Conservation (phyloP, 2,888 invertebrate genomes). For the Hipparchia sbordonii region DNA sequence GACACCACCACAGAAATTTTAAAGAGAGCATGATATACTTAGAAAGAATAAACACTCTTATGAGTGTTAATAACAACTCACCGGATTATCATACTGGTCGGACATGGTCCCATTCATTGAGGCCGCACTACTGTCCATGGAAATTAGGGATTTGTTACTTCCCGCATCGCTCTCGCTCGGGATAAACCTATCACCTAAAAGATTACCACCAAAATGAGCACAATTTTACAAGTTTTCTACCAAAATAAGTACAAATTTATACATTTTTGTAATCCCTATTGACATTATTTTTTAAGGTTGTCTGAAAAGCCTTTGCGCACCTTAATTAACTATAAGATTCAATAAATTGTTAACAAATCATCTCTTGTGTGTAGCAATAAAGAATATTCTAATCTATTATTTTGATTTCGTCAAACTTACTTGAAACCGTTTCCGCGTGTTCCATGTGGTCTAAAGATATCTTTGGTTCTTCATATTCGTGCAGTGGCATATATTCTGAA, state of each 20-base stretch:
- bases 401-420: conserved; percentile 51
- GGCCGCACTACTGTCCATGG: conserved; percentile 63
- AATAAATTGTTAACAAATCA: too few species aligned
- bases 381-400: too few species aligned
- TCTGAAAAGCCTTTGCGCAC: too few species aligned
- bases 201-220: conserved; percentile 7
- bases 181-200: conserved; percentile 66
- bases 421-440: conserved; percentile 69
- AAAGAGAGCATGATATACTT: too few species aligned
- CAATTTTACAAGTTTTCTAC: neutral
- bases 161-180: conserved; percentile 74
- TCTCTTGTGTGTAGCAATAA: too few species aligned
- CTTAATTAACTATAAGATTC: too few species aligned
- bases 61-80: conserved; percentile 53
- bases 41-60: neutral
- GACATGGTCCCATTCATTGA: conserved; percentile 73
- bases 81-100: conserved; percentile 68
- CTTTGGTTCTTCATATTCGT: conserved; percentile 73
- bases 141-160: conserved; percentile 72
- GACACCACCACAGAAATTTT: too few species aligned
- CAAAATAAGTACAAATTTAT: too few species aligned
- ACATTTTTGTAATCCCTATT: too few species aligned
- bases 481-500: conserved; percentile 70
- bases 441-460: conserved; percentile 69
- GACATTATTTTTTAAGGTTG: too few species aligned